A percentile compares a stretch with the other conserved stretches of the same genome.
Evolutionary conservation across 1,140 invertebrate species (phyloP).

Genomic region (Rhynchophorus ferrugineus): DNA sequence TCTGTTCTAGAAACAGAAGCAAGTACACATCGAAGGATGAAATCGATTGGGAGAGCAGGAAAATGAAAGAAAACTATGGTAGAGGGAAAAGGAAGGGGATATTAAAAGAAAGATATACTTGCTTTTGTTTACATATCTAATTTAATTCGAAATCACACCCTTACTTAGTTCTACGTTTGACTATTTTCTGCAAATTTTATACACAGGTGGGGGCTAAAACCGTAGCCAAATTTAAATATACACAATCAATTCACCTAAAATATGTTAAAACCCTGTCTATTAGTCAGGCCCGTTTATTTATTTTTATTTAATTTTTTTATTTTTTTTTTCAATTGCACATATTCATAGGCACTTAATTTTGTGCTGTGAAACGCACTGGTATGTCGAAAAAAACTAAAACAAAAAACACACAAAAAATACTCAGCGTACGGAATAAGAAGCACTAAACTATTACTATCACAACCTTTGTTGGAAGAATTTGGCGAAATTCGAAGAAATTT

Average conservation of each 20-base stretch:
- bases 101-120: slow-evolving; percentile 1
- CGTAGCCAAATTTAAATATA: slow-evolving; percentile 27
- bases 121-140: slow-evolving; percentile 11
- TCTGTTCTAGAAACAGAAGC: slow-evolving; percentile 17
- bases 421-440: slow-evolving; percentile 26
- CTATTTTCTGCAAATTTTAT: slow-evolving; percentile 23
- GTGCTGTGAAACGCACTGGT: slow-evolving; percentile 21
- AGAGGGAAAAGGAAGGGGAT: too few relatives aligned
- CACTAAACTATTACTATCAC: slow-evolving; percentile 34
- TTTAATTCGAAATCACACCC: slow-evolving; percentile 16
- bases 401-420: slow-evolving; percentile 15
- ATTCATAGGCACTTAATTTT: slow-evolving; percentile 37
- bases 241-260: slow-evolving; percentile 31
- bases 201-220: slow-evolving; percentile 21
- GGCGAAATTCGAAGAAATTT: slow-evolving; percentile 34
- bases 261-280: slow-evolving; percentile 36
- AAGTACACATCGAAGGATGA: not conserved
- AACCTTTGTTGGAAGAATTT: slow-evolving; percentile 41
- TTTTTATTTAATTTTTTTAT: too few relatives aligned
- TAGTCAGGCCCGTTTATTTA: slow-evolving; percentile 35
- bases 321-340: slow-evolving; percentile 37
- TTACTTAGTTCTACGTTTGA: slow-evolving; percentile 18
- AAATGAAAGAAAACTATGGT: too few relatives aligned
- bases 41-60: not conserved
- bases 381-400: slow-evolving; percentile 5